Conservation (phyloP, 2,113 vertebrate species). For the Sakesphorus luctuosus region DNA sequence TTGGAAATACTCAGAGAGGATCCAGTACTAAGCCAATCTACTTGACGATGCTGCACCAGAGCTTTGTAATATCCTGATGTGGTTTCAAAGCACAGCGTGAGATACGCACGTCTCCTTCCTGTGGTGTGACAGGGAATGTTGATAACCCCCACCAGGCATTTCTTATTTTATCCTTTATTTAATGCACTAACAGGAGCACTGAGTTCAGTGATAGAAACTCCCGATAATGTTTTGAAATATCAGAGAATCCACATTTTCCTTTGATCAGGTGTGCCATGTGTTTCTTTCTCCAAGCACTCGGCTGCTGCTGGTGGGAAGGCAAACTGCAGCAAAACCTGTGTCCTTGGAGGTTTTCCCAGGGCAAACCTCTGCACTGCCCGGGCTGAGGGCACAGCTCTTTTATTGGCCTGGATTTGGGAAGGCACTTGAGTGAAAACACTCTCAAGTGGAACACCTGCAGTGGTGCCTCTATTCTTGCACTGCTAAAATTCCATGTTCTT, state of each 20-base stretch:
- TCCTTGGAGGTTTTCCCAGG: rapidly evolving
- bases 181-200: not conserved
- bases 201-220: not conserved
- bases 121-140: not conserved
- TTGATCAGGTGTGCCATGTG: not conserved
- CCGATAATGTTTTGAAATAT: not conserved
- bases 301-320: not conserved
- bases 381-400: not conserved
- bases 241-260: not conserved
- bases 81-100: not conserved
- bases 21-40: not conserved
- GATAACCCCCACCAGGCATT: not conserved
- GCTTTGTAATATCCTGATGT: not conserved
- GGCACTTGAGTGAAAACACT: not conserved
- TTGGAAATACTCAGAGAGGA: not conserved
- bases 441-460: not conserved
- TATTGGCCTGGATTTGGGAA: not conserved
- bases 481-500: not conserved
- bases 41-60: not conserved
- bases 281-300: not conserved
- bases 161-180: not conserved
- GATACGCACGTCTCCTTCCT: rapidly evolving
- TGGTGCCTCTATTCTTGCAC: not conserved
- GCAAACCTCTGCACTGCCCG: no score
- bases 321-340: not conserved